Conservation (phyloP, 2,888 invertebrate species). For the Lottia gigantea region DNA sequence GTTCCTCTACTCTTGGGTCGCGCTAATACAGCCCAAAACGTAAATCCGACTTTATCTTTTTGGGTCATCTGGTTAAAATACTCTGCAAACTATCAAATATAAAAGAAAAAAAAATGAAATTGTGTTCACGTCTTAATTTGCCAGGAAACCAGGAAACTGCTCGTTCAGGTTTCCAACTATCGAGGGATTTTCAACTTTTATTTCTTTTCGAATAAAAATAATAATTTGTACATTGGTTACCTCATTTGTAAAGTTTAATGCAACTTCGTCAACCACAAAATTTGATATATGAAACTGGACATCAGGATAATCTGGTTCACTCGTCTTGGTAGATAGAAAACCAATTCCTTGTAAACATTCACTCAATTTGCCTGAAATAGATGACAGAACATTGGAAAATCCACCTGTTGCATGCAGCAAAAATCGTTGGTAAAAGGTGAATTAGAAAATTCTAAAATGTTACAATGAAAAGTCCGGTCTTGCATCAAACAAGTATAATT, state of each 20-base stretch:
- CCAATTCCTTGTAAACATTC: not conserved
- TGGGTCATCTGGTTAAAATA: not conserved
- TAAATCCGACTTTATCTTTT: slow-evolving; percentile 51
- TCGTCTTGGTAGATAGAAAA: not conserved
- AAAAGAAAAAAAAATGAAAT: not conserved
- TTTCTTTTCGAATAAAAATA: too few relatives aligned
- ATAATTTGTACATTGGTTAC: not conserved
- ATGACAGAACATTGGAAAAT: not conserved
- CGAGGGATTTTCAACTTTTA: too few relatives aligned
- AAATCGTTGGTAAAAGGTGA: too few relatives aligned
- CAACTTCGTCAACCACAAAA: not conserved
- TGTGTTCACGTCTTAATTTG: too few relatives aligned
- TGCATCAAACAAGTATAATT: not conserved
- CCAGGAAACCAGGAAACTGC: too few relatives aligned
- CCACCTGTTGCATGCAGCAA: too few relatives aligned
- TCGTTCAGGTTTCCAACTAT: too few relatives aligned
- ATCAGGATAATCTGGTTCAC: not conserved
- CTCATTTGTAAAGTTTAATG: not conserved
- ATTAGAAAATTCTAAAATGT: not conserved
- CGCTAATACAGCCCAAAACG: slow-evolving; percentile 26
- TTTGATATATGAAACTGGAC: not conserved
- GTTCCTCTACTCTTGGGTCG: slow-evolving; percentile 81
- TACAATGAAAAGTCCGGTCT: not conserved
- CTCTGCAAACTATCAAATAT: not conserved
- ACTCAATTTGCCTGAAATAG: not conserved